phyloP scores from a whole-genome alignment of 2,888 invertebrate species.

The Plebejus anna region DNA sequence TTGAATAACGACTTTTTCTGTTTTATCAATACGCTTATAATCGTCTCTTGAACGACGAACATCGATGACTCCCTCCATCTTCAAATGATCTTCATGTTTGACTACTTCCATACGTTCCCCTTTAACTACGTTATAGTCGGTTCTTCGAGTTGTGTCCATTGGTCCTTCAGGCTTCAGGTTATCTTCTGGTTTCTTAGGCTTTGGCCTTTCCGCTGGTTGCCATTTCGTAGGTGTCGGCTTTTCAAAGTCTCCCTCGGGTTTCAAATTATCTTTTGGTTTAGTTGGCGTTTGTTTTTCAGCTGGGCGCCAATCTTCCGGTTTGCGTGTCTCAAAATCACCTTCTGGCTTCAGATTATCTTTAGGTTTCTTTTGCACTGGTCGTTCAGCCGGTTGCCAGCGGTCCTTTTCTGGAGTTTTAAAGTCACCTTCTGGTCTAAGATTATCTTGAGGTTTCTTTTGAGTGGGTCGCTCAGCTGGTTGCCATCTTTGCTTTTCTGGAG shows the following conservation, averaged over 20 bases:
- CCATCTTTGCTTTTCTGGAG: slow-evolving; percentile 29
- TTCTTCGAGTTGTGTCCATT: slow-evolving; percentile 67
- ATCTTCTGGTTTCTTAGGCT: slow-evolving; percentile 64
- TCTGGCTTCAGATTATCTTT: slow-evolving; percentile 77
- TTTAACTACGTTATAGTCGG: slow-evolving; percentile 68
- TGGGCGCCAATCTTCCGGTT: slow-evolving; percentile 65
- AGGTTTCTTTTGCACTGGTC: slow-evolving; percentile 58
- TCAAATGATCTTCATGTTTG: slow-evolving; percentile 83
- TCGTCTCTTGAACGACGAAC: slow-evolving; percentile 76
- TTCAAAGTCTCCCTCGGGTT: slow-evolving; percentile 72
- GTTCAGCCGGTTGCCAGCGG: slow-evolving; percentile 71
- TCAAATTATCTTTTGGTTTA: slow-evolving; percentile 73
- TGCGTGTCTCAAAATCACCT: slow-evolving; percentile 73
- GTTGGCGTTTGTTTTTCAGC: slow-evolving; percentile 65
- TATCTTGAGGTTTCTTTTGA: slow-evolving; percentile 79
- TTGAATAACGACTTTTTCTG: slow-evolving; percentile 73
- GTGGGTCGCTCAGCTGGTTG: slow-evolving; percentile 64
- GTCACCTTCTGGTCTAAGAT: slow-evolving; percentile 79
- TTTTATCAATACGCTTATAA: slow-evolving; percentile 75
- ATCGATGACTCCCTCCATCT: slow-evolving; percentile 83
- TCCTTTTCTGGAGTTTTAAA: slow-evolving; percentile 65
- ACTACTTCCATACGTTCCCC: slow-evolving; percentile 82
- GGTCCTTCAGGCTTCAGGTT: slow-evolving; percentile 78
- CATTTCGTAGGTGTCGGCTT: slow-evolving; percentile 52
- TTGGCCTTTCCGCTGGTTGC: slow-evolving; percentile 45